Evolutionary conservation across 2,113 vertebrate genomes (phyloP).

Genomic region (Labeo catla): DNA sequence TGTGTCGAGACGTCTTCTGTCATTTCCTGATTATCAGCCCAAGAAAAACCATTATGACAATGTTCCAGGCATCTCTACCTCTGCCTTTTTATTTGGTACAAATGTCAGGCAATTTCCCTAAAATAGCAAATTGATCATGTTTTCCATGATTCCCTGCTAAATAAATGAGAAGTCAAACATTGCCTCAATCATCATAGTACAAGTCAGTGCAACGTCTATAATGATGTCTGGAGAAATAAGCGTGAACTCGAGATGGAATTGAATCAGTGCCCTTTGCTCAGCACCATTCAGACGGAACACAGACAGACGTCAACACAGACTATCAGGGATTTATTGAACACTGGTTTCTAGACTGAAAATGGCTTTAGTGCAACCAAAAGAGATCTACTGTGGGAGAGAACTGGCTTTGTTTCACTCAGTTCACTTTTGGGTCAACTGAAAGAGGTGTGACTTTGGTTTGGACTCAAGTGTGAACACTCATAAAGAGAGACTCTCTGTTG

Average conservation of each 20-base stretch:
- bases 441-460: neutral
- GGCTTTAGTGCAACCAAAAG: neutral
- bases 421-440: neutral
- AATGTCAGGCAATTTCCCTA: constrained; percentile 66
- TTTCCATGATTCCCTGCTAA: constrained; percentile 28
- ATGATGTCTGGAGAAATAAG: constrained; percentile 23
- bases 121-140: constrained; percentile 57
- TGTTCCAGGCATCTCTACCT: neutral
- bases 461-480: neutral
- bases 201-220: constrained; percentile 7
- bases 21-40: neutral
- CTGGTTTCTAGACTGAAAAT: neutral
- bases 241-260: neutral
- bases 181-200: constrained; percentile 10
- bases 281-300: neutral
- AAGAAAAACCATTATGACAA: constrained; percentile 9
- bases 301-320: neutral
- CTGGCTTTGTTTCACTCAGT: neutral
- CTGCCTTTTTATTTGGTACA: constrained; percentile 56
- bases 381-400: neutral
- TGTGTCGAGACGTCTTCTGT: neutral
- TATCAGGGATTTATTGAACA: neutral
- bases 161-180: constrained; percentile 27
- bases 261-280: neutral
- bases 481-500: neutral